Evolutionary conservation across 2,888 invertebrate species (phyloP), one percentile per base, ranked within the genome.

Genomic region (Dryococelus australis): DNA sequence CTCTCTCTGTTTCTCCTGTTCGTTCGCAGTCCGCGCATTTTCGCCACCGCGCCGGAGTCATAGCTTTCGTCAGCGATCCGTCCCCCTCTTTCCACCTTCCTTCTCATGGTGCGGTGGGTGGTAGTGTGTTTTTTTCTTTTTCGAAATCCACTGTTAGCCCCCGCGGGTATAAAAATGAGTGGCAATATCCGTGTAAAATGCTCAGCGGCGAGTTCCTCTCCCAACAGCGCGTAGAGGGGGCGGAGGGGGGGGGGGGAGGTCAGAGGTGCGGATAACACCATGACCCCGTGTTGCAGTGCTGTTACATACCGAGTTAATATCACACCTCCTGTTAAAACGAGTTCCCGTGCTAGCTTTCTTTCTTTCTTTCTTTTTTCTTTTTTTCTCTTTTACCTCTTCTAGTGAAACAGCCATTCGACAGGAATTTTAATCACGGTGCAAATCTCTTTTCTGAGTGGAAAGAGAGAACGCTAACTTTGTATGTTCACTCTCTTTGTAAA

Each of bases 201-300:
- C 65, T 65, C 65, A 5, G 16, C 65, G 8, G 65, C 65, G 65
- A 65, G 65, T 65, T 16, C 47, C 65, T 6, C 20, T n/a, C 6
- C 12, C 47, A 47, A 47, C 9, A 12, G 47, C 12, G 47, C n/a
- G 47, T 6, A 47, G 47, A 12, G 47, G 6, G 47, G 47, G 47
- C 6, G 47, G 47, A 9, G 47, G 47, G 47, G 13, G 5, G 20
- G 65, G 65, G 65, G n/a, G n/a, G 24, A 24, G 65, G 65, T 65
- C 65, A 65, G 65, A 65, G 65, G 65, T 65, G 65, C 24, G 65
- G 65, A 65, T 65, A 65, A 65, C 65, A 65, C 24, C 65, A n/a
- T n/a, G 24, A 65, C 12, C n/a, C n/a, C 65, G 65, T 65, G 65
- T 65, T 65, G 65, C 65, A 20, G n/a, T 65, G 24, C 13, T 65